Conservation (phyloP, 64 coral and sea anemone species). For the Trachythela sp. region DNA sequence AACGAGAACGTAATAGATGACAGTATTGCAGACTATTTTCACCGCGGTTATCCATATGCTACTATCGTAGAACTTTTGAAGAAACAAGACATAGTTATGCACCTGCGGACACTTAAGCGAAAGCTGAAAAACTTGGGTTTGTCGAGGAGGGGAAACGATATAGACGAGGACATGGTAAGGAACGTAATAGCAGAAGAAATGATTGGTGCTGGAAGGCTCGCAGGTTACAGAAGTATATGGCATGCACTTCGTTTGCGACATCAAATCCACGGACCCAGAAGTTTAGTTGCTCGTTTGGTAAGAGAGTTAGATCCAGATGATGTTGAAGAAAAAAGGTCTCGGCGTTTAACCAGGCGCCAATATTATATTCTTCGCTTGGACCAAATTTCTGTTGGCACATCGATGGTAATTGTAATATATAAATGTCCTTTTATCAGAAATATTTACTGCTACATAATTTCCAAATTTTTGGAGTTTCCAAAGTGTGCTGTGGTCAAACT, state of each 20-base stretch:
- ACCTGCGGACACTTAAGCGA: not conserved
- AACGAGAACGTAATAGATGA: not conserved
- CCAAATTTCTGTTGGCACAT: slow-evolving; percentile 28
- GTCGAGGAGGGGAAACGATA: not conserved
- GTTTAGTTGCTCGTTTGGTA: not conserved
- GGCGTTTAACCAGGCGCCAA: not conserved
- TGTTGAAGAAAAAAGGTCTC: not conserved
- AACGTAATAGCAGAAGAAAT: not conserved
- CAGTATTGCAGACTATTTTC: not conserved
- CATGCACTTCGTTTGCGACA: slow-evolving; percentile 17
- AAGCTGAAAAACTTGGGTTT: slow-evolving; percentile 11
- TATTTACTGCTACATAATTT: not conserved
- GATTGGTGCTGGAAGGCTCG: not conserved
- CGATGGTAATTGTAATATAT: not conserved
- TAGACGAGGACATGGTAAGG: slow-evolving; percentile 5
- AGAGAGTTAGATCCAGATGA: not conserved
- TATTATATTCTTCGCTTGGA: not conserved
- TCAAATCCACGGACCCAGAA: not conserved
- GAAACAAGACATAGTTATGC: slow-evolving; percentile 3
- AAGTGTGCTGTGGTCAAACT: not conserved
- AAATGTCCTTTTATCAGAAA: not conserved
- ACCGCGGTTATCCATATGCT: not conserved
- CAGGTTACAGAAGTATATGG: not conserved
- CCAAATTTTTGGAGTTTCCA: no score
- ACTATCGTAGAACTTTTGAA: not conserved